Conservation (phyloP, 1,140 invertebrate species). For the Papilio polyxenes region DNA sequence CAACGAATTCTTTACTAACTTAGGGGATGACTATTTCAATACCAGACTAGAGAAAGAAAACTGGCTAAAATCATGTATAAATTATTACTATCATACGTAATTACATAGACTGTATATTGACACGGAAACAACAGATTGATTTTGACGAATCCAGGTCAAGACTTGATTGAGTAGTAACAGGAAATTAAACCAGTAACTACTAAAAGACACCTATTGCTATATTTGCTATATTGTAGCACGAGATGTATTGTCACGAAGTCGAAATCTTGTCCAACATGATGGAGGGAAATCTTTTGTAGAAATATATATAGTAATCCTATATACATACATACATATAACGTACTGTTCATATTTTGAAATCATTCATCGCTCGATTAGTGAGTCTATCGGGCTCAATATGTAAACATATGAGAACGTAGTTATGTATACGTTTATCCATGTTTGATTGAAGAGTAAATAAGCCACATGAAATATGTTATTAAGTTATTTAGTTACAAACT, state of each 20-base stretch:
- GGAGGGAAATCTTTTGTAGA: too few species aligned
- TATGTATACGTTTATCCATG: too few species aligned
- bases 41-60: too few species aligned
- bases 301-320: too few species aligned
- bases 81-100: too few species aligned
- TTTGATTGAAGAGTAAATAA: neutral
- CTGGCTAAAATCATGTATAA: too few species aligned
- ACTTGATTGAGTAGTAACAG: neutral
- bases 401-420: too few species aligned
- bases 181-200: neutral
- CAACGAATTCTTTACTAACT: neutral
- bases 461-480: neutral
- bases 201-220: neutral
- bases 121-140: neutral
- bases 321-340: too few species aligned
- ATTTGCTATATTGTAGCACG: neutral
- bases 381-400: too few species aligned
- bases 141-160: constrained; percentile 8
- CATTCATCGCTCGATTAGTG: too few species aligned
- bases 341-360: too few species aligned
- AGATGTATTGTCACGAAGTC: neutral
- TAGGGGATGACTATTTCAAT: too few species aligned
- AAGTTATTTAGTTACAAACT: neutral
- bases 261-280: neutral
- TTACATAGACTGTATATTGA: neutral